Conservation (phyloP, 2,113 vertebrate species). For the Strix uralensis region DNA sequence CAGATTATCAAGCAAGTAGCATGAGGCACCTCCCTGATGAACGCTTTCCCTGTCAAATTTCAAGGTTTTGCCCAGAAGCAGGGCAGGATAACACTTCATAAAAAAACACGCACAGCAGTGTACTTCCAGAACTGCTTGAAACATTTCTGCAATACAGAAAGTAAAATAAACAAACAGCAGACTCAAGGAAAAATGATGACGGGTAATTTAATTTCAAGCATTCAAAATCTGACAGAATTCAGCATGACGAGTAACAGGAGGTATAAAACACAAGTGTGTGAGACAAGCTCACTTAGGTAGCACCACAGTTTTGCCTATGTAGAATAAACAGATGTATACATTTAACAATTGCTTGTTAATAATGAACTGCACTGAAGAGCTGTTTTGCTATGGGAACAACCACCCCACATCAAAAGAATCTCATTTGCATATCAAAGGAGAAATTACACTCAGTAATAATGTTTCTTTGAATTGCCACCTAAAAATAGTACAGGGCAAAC, state of each 20-base stretch:
- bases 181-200: not conserved
- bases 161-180: not conserved
- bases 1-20: not conserved
- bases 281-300: not conserved
- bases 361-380: not conserved
- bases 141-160: not conserved
- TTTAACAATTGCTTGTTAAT: constrained; percentile 39
- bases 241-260: not conserved
- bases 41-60: not conserved
- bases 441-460: constrained; percentile 5
- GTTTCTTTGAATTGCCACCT: constrained; percentile 24
- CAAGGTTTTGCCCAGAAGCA: not conserved
- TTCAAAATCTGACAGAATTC: not conserved
- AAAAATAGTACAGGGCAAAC: constrained; percentile 29
- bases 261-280: fast-evolving
- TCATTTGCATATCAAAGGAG: constrained; percentile 59
- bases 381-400: constrained; percentile 32
- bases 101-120: not conserved
- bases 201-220: not conserved
- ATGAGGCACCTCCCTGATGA: not conserved
- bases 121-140: not conserved
- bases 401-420: constrained; percentile 34
- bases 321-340: not conserved
- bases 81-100: not conserved
- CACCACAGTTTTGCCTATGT: not conserved